These are phyloP conservation scores for Saimiri boliviensis DNA, from an alignment of 2,113 vertebrate genomes.

Conservation along the genomic window DNA sequence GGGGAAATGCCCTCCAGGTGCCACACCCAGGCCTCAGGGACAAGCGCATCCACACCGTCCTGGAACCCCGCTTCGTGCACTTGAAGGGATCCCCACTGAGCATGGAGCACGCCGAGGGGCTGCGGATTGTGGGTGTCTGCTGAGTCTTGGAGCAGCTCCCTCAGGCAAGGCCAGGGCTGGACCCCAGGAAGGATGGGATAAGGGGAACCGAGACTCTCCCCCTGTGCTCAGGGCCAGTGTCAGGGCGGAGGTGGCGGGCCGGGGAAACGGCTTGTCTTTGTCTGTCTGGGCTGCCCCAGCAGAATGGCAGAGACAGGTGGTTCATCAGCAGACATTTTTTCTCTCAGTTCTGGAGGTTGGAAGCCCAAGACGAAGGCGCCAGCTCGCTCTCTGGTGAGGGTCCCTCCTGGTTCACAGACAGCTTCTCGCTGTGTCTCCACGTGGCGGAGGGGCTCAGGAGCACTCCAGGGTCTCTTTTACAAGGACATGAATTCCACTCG, in stretches of 20 bases:
- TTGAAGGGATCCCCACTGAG: too few species aligned
- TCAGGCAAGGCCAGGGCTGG: neutral
- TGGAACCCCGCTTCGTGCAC: fast-evolving
- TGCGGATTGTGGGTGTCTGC: neutral
- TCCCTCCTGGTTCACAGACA: neutral
- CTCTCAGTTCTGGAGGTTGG: neutral
- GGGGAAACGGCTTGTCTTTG: too few species aligned
- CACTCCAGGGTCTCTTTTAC: neutral
- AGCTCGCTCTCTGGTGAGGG: neutral
- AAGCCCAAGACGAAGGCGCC: neutral
- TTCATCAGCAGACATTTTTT: neutral
- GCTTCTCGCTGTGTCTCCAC: neutral
- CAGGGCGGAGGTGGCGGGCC: neutral
- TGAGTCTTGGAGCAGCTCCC: neutral
- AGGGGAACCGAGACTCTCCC: neutral
- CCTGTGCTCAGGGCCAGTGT: neutral
- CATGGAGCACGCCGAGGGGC: neutral
- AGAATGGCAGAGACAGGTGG: neutral
- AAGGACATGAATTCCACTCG: neutral
- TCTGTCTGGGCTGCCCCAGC: fast-evolving
- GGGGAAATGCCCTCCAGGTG: neutral
- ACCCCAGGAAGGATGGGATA: neutral
- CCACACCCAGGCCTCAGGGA: neutral
- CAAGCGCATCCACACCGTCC: fast-evolving
- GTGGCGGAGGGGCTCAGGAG: neutral